phyloP scores from a whole-genome alignment of 2,888 invertebrate genomes.

The Andrena praecox region DNA sequence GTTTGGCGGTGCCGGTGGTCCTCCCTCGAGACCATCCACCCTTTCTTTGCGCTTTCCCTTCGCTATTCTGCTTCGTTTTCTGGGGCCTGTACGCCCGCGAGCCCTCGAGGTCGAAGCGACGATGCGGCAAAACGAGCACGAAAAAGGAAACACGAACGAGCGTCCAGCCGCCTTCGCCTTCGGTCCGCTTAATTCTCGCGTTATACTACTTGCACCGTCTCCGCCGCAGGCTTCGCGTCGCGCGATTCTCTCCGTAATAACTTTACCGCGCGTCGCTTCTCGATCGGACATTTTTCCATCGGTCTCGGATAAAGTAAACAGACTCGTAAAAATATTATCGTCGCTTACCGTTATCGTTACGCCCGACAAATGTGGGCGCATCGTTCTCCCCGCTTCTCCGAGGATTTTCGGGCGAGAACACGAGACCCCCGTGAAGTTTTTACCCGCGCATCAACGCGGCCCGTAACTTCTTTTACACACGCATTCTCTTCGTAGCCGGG shows the following conservation, averaged over 20 bases:
- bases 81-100: not conserved
- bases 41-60: slow-evolving; percentile 30
- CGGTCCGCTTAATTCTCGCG: slow-evolving; percentile 2
- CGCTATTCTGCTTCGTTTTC: not conserved
- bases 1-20: slow-evolving; percentile 58
- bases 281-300: not conserved
- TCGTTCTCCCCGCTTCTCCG: not conserved
- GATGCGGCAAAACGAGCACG: not conserved
- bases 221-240: not conserved
- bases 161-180: not conserved
- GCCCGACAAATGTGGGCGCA: too few species aligned
- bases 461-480: slow-evolving; percentile 4
- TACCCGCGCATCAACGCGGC: not conserved
- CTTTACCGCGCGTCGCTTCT: not conserved
- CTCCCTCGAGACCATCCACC: slow-evolving; percentile 58
- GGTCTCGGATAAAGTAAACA: not conserved
- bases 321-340: not conserved
- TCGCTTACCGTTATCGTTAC: not conserved
- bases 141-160: not conserved
- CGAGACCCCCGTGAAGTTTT: slow-evolving; percentile 10
- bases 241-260: not conserved
- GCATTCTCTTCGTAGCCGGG: not conserved
- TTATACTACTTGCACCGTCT: slow-evolving; percentile 15
- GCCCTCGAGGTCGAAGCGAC: not conserved
- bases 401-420: not conserved